These are phyloP conservation scores for Morinoia aosen DNA, from an alignment of 2,888 invertebrate genomes.

Conservation along the genomic window DNA sequence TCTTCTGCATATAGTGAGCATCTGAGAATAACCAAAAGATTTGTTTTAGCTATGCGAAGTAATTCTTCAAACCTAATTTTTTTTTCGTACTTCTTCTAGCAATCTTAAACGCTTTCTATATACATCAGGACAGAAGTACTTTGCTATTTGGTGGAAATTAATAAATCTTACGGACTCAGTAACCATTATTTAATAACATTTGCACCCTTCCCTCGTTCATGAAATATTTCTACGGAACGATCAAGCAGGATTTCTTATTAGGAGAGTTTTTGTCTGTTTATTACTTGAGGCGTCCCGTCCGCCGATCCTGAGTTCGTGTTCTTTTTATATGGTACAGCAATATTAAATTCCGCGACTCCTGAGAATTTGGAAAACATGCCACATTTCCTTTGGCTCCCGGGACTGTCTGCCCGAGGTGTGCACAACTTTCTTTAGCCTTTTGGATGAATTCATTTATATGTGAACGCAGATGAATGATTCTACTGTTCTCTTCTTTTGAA, in stretches of 20 bases:
- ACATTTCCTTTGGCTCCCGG: neutral
- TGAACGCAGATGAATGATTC: neutral
- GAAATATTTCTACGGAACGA: neutral
- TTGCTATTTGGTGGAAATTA: neutral
- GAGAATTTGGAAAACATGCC: conserved; percentile 10
- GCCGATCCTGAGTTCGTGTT: neutral
- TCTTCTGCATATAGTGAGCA: neutral
- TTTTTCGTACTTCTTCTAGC: no score
- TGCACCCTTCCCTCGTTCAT: neutral
- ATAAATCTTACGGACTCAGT: neutral
- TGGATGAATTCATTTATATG: neutral
- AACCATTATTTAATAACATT: neutral
- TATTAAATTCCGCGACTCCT: neutral
- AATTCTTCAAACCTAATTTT: no score
- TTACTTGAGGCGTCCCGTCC: neutral
- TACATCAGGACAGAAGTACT: neutral
- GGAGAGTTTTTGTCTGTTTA: neutral
- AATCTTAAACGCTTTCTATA: neutral
- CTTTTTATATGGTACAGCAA: neutral
- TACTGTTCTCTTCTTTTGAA: neutral
- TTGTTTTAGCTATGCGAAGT: neutral
- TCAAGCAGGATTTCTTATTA: neutral
- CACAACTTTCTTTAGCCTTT: neutral
- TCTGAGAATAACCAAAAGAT: neutral
- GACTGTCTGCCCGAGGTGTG: neutral